Evolutionary conservation across 1,140 invertebrate genomes (phyloP).

Genomic region (Paraescarpia echinospica): DNA sequence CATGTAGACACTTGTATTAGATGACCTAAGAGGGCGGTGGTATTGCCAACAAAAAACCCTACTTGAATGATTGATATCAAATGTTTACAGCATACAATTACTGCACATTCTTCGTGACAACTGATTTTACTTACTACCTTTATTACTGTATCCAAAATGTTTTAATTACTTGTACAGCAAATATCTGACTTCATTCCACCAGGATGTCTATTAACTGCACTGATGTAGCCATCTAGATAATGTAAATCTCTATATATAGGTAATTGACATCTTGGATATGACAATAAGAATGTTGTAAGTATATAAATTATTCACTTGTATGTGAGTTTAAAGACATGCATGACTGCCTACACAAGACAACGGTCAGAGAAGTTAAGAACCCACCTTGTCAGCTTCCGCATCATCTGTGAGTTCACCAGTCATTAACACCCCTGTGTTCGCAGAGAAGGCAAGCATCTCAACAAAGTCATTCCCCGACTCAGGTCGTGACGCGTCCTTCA

Average conservation of each 20-base stretch:
- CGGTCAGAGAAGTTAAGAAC: constrained; percentile 15
- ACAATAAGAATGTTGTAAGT: neutral
- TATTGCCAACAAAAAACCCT: too few relatives aligned
- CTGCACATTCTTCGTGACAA: too few relatives aligned
- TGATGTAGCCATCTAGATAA: too few relatives aligned
- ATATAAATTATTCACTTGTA: neutral
- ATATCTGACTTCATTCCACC: too few relatives aligned
- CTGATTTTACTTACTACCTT: too few relatives aligned
- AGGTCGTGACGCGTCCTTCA: constrained; percentile 62
- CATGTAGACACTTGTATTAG: neutral
- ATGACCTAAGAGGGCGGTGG: too few relatives aligned
- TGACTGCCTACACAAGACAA: neutral
- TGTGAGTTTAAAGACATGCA: neutral
- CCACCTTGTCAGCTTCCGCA: constrained; percentile 67
- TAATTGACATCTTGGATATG: too few relatives aligned
- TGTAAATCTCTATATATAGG: too few relatives aligned
- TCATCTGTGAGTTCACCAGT: constrained; percentile 67
- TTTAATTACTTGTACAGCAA: too few relatives aligned
- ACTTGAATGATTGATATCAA: neutral
- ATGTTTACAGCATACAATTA: neutral
- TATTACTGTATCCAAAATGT: too few relatives aligned
- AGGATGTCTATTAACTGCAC: too few relatives aligned
- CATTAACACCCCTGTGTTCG: constrained; percentile 75
- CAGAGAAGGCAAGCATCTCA: constrained; percentile 71
- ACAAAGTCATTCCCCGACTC: constrained; percentile 72